These are phyloP conservation scores for Brachionichthys hirsutus DNA, from an alignment of 2,113 vertebrate genomes.

Conservation along the genomic window DNA sequence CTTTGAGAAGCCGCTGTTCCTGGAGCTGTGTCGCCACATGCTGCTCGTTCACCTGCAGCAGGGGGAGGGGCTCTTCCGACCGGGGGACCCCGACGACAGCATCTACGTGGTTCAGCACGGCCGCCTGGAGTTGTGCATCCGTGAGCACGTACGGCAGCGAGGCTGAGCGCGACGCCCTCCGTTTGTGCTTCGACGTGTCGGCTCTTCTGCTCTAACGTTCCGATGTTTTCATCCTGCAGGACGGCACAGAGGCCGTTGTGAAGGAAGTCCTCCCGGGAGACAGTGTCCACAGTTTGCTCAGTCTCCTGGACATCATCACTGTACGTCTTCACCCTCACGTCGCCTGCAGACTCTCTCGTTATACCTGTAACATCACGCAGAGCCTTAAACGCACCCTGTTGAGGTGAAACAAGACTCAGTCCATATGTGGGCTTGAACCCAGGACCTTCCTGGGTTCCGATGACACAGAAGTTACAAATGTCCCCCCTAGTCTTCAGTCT, in stretches of 20 bases:
- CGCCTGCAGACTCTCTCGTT: no score
- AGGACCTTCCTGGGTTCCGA: no score
- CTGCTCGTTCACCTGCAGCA: constrained; percentile 91
- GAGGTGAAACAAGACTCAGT: no score
- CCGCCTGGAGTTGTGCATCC: constrained; percentile 88
- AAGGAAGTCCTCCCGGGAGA: constrained; percentile 94
- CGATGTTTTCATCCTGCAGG: constrained; percentile 67
- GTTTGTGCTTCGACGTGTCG: neutral
- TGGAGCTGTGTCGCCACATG: constrained; percentile 97
- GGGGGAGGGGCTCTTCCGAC: constrained; percentile 88
- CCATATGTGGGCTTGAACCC: no score
- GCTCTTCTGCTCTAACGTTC: neutral
- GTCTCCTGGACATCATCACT: constrained; percentile 93
- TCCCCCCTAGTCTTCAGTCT: no score
- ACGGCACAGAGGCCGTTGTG: constrained; percentile 89
- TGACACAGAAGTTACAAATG: no score
- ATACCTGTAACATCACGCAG: no score
- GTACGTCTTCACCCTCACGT: constrained; percentile 72
- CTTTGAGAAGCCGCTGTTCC: constrained; percentile 96
- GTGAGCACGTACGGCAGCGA: constrained; percentile 81
- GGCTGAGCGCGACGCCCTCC: no score
- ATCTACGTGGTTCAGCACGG: constrained; percentile 96
- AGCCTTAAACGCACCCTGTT: no score
- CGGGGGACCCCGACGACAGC: constrained; percentile 89
- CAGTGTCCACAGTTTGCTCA: constrained; percentile 95